Evolutionary conservation across 2,888 invertebrate species (phyloP).

Genomic region (Drosophila algonquin): DNA sequence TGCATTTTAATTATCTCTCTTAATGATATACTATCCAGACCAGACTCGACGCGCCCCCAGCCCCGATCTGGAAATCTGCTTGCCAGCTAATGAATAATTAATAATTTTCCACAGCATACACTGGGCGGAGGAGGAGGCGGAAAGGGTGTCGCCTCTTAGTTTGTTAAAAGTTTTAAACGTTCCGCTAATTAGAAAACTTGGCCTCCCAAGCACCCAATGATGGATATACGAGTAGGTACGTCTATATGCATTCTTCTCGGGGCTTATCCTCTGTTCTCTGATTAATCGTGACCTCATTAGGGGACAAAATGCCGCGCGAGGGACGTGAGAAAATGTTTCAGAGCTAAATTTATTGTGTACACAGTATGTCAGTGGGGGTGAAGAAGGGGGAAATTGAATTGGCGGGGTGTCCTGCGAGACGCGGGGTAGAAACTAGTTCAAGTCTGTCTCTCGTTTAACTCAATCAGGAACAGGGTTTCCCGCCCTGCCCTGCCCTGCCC

Average conservation of each 20-base stretch:
- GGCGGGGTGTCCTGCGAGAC: conserved; percentile 38
- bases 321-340: conserved; percentile 65
- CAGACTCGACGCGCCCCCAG: not conserved
- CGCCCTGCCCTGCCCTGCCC: conserved; percentile 1
- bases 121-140: conserved; percentile 1
- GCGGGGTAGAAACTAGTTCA: conserved; percentile 57
- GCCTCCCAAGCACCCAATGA: conserved; percentile 36
- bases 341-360: conserved; percentile 60
- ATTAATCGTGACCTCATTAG: conserved; percentile 79
- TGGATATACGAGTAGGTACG: conserved; percentile 20
- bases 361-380: conserved; percentile 28
- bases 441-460: conserved; percentile 55
- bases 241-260: conserved; percentile 24
- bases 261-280: conserved; percentile 41
- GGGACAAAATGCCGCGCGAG: conserved; percentile 47
- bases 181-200: conserved; percentile 69
- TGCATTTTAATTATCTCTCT: conserved; percentile 39
- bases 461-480: conserved; percentile 52
- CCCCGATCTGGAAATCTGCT: not conserved
- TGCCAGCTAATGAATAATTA: conserved; percentile 54
- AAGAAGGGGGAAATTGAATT: not conserved
- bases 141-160: not conserved
- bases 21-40: conserved; percentile 10
- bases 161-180: conserved; percentile 61
- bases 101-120: conserved; percentile 35